phyloP scores from a whole-genome alignment of 2,113 vertebrate species.

The Pardalotus punctatus region DNA sequence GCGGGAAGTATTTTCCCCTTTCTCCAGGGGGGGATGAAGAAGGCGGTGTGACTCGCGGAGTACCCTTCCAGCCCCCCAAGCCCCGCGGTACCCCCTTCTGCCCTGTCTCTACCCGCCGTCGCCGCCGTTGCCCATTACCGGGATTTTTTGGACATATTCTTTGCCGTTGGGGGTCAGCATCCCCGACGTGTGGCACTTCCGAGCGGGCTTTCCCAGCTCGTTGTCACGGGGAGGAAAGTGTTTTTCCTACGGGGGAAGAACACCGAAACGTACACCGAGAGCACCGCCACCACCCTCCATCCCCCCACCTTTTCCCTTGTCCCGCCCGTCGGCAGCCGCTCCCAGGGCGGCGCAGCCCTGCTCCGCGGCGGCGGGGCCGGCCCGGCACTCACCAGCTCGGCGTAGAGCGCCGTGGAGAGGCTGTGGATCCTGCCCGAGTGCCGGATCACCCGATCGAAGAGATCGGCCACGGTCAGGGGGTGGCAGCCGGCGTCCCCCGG shows the following conservation, averaged over 20 bases:
- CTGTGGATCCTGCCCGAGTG: constrained; percentile 71
- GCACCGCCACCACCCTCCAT: too few relatives aligned
- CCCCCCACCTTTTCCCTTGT: too few relatives aligned
- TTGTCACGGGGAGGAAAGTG: constrained; percentile 72
- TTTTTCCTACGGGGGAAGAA: constrained; percentile 68
- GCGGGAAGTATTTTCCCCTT: too few relatives aligned
- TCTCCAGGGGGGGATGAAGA: not conserved
- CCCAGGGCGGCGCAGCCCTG: not conserved
- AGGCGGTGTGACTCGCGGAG: too few relatives aligned
- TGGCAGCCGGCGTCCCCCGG: constrained; percentile 54
- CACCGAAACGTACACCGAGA: not conserved
- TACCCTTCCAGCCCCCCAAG: not conserved
- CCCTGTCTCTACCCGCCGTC: not conserved
- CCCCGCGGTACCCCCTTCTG: accelerated
- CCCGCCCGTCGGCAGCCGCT: not conserved
- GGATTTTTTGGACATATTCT: constrained; percentile 72
- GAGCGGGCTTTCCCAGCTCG: constrained; percentile 66
- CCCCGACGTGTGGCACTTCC: constrained; percentile 78
- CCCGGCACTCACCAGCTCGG: constrained; percentile 55
- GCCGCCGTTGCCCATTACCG: constrained; percentile 22
- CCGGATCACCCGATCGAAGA: constrained; percentile 79
- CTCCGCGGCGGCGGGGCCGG: not conserved
- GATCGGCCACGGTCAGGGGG: constrained; percentile 49
- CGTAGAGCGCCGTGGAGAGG: constrained; percentile 69
- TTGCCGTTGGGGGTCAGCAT: constrained; percentile 77